Evolutionary conservation across 2,888 invertebrate genomes (phyloP).

Genomic region (Acanthopleura granulata): DNA sequence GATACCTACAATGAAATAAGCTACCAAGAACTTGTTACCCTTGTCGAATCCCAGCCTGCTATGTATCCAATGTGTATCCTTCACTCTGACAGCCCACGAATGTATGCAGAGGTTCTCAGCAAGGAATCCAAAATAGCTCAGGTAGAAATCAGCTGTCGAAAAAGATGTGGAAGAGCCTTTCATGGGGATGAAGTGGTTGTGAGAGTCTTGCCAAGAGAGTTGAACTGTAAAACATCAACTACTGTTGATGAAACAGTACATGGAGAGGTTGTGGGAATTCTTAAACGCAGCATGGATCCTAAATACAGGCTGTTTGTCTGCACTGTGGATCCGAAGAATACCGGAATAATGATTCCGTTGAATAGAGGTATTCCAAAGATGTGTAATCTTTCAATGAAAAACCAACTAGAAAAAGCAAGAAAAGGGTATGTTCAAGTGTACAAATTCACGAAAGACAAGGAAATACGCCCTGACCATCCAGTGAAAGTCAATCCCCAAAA

Average conservation of each 20-base stretch:
- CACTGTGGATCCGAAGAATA: constrained; percentile 45
- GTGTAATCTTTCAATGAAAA: constrained; percentile 44
- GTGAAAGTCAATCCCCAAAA: constrained; percentile 46
- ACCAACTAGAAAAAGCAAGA: constrained; percentile 33
- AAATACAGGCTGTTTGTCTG: constrained; percentile 57
- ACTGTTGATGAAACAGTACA: constrained; percentile 22
- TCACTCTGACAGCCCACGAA: constrained; percentile 31
- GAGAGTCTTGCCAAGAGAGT: constrained; percentile 29
- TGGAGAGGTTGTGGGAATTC: constrained; percentile 57
- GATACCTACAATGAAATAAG: constrained; percentile 20
- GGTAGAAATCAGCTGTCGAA: constrained; percentile 40
- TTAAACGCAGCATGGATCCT: constrained; percentile 48
- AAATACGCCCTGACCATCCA: constrained; percentile 50
- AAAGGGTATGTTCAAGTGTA: constrained; percentile 51
- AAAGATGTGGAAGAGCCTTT: constrained; percentile 52
- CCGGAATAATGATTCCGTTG: constrained; percentile 58
- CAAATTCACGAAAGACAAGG: constrained; percentile 39
- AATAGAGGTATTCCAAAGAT: constrained; percentile 52
- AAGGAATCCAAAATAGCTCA: constrained; percentile 4
- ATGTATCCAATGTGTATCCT: constrained; percentile 46
- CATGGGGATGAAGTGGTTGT: constrained; percentile 60
- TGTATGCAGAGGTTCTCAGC: constrained; percentile 37
- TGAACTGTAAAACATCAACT: constrained; percentile 22
- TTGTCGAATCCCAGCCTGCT: constrained; percentile 41
- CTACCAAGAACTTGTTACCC: constrained; percentile 33